Evolutionary conservation across 2,888 invertebrate species (phyloP).

Genomic region (Drosophila formosana): DNA sequence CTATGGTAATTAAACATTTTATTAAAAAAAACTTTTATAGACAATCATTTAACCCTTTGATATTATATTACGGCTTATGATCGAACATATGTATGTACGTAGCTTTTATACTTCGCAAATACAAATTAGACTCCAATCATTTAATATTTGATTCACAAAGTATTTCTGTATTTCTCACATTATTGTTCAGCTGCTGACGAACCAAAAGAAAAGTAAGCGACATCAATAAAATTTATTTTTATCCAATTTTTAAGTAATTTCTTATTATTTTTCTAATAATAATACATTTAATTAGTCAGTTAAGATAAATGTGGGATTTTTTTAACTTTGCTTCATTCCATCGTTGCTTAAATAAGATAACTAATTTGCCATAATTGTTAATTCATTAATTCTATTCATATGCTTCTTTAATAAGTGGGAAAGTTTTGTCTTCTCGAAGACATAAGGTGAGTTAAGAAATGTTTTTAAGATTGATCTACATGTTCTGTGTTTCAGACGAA

Average conservation of each 20-base stretch:
- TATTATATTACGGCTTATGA: too few species aligned
- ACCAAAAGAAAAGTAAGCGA: constrained; percentile 96
- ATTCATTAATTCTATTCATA: constrained; percentile 17
- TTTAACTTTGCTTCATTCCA: neutral
- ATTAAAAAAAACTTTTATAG: too few species aligned
- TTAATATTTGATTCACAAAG: constrained; percentile 10
- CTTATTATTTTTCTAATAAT: neutral
- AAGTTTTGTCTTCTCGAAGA: constrained; percentile 55
- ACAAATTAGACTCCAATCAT: neutral
- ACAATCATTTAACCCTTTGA: too few species aligned
- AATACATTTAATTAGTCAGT: neutral
- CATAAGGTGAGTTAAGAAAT: constrained; percentile 57
- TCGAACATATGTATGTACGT: too few species aligned
- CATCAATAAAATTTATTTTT: neutral
- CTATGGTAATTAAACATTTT: too few species aligned
- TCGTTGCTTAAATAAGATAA: neutral
- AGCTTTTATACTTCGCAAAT: neutral
- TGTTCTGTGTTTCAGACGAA: neutral
- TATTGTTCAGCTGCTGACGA: constrained; percentile 93
- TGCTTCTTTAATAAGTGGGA: constrained; percentile 54
- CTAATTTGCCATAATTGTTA: constrained; percentile 19
- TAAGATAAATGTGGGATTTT: neutral
- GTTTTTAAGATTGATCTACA: neutral
- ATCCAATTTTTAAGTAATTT: neutral
- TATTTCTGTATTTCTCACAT: constrained; percentile 37